These are phyloP conservation scores for Nasonia vitripennis DNA, from an alignment of 1,140 invertebrate genomes.

Conservation along the genomic window DNA sequence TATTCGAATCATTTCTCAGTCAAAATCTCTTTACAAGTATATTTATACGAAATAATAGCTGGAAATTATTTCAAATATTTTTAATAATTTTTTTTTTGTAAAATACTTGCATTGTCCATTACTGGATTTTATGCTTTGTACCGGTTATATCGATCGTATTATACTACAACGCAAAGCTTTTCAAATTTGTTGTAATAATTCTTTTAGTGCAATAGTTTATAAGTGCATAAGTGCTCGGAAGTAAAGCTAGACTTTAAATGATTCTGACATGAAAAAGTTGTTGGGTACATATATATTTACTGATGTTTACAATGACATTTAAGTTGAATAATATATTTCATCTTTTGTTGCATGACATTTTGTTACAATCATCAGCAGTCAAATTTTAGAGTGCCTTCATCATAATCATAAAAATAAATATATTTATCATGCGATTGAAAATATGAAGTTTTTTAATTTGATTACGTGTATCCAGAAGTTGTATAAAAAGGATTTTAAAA, in stretches of 20 bases:
- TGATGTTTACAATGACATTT: not conserved
- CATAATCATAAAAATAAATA: not conserved
- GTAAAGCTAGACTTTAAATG: not conserved
- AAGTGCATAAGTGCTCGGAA: not conserved
- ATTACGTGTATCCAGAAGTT: not conserved
- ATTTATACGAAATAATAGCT: not conserved
- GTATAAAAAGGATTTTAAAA: too few relatives aligned
- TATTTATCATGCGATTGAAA: not conserved
- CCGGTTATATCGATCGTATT: not conserved
- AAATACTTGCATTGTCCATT: not conserved
- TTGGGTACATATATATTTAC: not conserved
- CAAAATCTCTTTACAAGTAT: not conserved
- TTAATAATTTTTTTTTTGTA: not conserved
- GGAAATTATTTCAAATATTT: not conserved
- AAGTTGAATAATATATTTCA: not conserved
- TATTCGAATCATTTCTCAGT: not conserved
- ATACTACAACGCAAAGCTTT: not conserved
- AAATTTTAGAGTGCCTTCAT: slow-evolving; percentile 5
- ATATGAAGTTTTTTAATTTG: not conserved
- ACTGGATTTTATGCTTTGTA: not conserved
- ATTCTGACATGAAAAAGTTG: not conserved
- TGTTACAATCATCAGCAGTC: not conserved
- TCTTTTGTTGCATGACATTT: not conserved
- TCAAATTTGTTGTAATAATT: not conserved
- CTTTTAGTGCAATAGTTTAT: too few relatives aligned